These are phyloP conservation scores for Lasiurus borealis DNA, from an alignment of 2,113 vertebrate genomes.

Conservation along the genomic window DNA sequence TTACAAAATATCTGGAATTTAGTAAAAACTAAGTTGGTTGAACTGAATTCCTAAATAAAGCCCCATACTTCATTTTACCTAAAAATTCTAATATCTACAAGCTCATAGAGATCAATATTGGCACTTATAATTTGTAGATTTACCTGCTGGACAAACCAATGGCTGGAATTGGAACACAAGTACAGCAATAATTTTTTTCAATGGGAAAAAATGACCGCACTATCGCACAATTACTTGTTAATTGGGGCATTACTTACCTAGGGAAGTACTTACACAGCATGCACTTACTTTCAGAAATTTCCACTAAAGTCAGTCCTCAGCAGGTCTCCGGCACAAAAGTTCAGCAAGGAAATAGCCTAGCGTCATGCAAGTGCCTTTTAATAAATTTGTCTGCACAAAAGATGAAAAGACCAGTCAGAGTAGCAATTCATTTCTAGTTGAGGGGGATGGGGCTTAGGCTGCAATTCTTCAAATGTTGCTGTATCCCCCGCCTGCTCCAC, in stretches of 20 bases:
- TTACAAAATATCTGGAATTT: not conserved
- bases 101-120: not conserved
- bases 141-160: not conserved
- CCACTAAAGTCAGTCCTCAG: conserved; percentile 77
- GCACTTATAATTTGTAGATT: not conserved
- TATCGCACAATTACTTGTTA: conserved; percentile 83
- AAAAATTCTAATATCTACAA: not conserved
- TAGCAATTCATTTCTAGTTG: conserved; percentile 69
- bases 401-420: conserved; percentile 76
- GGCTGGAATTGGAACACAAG: not conserved
- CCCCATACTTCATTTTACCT: not conserved
- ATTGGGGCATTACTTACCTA: conserved; percentile 83
- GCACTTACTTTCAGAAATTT: conserved; percentile 82
- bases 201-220: conserved; percentile 70
- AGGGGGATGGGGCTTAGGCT: conserved; percentile 54
- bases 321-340: conserved; percentile 74
- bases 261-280: conserved; percentile 80
- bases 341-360: conserved; percentile 80
- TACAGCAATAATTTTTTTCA: conserved; percentile 60
- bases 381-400: conserved; percentile 81
- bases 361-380: conserved; percentile 75
- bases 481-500: conserved; percentile 58
- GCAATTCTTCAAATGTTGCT: conserved; percentile 65
- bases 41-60: conserved; percentile 34
- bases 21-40: not conserved